phyloP scores from a whole-genome alignment of 1,140 invertebrate species.

The Polypedilum pembai region DNA sequence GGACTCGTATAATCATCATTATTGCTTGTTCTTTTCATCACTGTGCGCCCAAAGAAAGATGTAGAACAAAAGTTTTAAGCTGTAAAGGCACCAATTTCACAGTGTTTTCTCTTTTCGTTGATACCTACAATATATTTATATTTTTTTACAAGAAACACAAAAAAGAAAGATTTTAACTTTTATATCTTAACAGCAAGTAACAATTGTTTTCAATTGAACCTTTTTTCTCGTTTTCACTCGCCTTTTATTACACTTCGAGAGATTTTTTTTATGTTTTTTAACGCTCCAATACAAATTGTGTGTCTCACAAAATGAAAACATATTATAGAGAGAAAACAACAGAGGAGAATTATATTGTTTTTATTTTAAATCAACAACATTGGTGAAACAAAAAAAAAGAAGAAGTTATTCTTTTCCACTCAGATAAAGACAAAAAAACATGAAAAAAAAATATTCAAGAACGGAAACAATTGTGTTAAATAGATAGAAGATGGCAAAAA shows the following conservation, averaged over 20 bases:
- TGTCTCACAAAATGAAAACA: constrained; percentile 3
- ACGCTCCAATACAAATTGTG: constrained; percentile 21
- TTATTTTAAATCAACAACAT: not conserved
- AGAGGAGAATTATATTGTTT: constrained; percentile 1
- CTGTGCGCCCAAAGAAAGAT: not conserved
- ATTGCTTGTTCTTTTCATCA: not conserved
- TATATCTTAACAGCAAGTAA: not conserved
- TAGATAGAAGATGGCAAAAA: not conserved
- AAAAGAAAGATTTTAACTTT: not conserved
- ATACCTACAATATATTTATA: too few relatives aligned
- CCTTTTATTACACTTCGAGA: not conserved
- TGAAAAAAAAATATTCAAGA: not conserved
- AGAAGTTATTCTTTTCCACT: not conserved
- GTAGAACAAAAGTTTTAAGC: too few relatives aligned
- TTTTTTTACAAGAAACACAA: not conserved
- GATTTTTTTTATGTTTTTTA: not conserved
- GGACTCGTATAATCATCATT: not conserved
- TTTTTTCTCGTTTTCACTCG: not conserved
- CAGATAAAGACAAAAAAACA: not conserved
- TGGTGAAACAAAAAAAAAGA: constrained; percentile 2
- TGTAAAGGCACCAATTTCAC: not conserved
- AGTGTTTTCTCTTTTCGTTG: not conserved
- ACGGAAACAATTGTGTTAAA: not conserved
- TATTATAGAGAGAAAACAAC: not conserved
- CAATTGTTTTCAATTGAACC: constrained; percentile 18